Base-by-base conservation (phyloP, 2,113 vertebrate species). In the Chrysemys picta region DNA sequence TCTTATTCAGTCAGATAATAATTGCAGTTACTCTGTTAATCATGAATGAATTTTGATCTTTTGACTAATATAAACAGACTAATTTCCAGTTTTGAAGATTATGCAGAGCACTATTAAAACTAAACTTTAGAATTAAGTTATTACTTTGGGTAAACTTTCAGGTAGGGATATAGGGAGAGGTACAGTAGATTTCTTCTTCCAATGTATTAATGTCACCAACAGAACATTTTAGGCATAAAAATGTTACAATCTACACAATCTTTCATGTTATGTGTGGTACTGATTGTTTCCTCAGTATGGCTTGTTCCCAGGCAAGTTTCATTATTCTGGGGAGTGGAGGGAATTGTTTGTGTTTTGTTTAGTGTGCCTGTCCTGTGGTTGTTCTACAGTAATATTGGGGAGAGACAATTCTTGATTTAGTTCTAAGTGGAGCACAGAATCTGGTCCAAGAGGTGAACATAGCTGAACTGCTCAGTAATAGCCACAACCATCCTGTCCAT, bases 71-170 rank as follows among this genome's bases (percentile, higher is more conserved):
- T 93, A 78, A 95, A 90, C 19, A 75, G 83, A 85, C 45, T 94
- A 38, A 90, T 75, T 94, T 96, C 50, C 13, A 81, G 14, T 97
- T 94, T 95, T 75, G 93, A 81, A 85, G 79, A 86, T 53, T 8
- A 94, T 84, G 86, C 90, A 90, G 88, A 89, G 78, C 14, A 54
- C 45, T 84, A 47, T 80, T 97, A 49, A 56, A 94, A 97, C 92
- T 75, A 87, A 89, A 72, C 27, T 88, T 97, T 87, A 47, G 57
- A 94, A 95, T 93, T 80, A 93, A 89, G 82, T 95, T 91, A 27
- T 5, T 6, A 87, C 78, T 97, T 94, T 42, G 45, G 69, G 5
- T 95, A 59, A 50, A 91, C 89, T 91, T 92, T 82, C 25, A 54
- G 49, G 54, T 49, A 80, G 83, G 91, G 92, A 62, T 45, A 53